A percentile compares a stretch with the other conserved stretches of the same genome.
phyloP scores from a whole-genome alignment of 2,888 invertebrate species.

The Lathronympha strigana region DNA sequence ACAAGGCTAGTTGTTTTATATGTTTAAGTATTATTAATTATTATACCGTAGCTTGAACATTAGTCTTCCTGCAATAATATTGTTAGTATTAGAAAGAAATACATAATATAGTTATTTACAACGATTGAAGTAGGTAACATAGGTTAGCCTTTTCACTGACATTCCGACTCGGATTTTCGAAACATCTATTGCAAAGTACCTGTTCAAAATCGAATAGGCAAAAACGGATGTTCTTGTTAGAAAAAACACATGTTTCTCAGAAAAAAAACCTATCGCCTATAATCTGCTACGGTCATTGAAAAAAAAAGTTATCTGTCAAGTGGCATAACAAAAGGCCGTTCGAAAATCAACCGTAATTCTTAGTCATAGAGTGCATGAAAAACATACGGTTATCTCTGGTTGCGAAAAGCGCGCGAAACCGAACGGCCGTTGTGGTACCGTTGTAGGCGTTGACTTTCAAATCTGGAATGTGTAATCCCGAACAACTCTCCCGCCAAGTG shows the following conservation, averaged over 20 bases:
- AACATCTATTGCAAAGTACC: conserved; percentile 28
- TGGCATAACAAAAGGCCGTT: conserved; percentile 30
- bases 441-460: conserved; percentile 67
- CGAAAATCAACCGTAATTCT: conserved; percentile 11
- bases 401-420: conserved; percentile 66
- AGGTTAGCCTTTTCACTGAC: not conserved
- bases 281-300: conserved; percentile 43
- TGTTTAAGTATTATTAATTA: too few species aligned
- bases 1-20: not conserved
- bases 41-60: not conserved
- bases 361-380: conserved; percentile 36
- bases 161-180: not conserved
- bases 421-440: conserved; percentile 66
- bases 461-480: conserved; percentile 63
- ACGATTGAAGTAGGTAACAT: not conserved
- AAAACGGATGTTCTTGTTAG: conserved; percentile 35
- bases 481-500: conserved; percentile 53
- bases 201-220: conserved; percentile 28
- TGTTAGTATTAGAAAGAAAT: too few species aligned
- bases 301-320: conserved; percentile 47
- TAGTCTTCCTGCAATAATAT: not conserved
- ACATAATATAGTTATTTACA: too few species aligned
- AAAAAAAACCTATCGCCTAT: conserved; percentile 42
- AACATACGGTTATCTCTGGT: conserved; percentile 42
- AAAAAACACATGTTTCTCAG: conserved; percentile 42